Conservation (phyloP, 92 coral and sea anemone species). For the Phenganax subtilis region DNA sequence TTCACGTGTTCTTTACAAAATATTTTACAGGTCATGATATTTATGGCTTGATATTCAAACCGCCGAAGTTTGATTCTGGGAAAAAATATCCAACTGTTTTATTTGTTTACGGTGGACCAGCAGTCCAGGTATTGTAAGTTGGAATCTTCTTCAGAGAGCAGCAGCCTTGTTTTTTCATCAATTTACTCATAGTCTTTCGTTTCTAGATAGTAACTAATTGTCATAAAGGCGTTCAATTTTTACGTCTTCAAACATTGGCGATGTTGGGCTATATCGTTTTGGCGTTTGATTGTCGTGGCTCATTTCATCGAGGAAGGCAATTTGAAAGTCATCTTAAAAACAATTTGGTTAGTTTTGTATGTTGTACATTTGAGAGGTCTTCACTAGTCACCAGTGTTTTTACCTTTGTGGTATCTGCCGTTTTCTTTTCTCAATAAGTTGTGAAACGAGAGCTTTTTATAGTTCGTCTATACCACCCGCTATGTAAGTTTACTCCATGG, state of each 20-base stretch:
- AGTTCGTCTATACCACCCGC: too few relatives aligned
- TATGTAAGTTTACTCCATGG: too few relatives aligned
- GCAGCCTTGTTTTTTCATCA: background rate
- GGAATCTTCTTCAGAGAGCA: background rate
- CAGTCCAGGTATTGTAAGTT: constrained; percentile 66
- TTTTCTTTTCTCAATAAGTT: too few relatives aligned
- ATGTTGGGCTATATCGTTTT: constrained; percentile 94
- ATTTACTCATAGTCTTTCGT: background rate
- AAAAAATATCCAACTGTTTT: constrained; percentile 78
- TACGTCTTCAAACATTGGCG: constrained; percentile 87
- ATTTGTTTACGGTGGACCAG: constrained; percentile 96
- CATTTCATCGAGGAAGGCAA: constrained; percentile 79
- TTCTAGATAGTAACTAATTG: constrained; percentile 82
- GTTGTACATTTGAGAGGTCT: too few relatives aligned
- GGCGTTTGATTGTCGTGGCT: constrained; percentile 85
- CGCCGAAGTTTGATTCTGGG: constrained; percentile 67
- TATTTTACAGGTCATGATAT: constrained; percentile 71
- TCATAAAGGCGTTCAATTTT: constrained; percentile 86
- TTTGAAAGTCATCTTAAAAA: constrained; percentile 80
- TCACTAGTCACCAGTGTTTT: too few relatives aligned
- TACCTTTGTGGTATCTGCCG: too few relatives aligned
- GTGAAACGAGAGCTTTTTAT: too few relatives aligned
- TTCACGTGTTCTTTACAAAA: background rate
- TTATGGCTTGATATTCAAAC: constrained; percentile 86
- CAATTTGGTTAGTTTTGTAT: constrained; percentile 60